Base-by-base conservation (phyloP, 2,888 invertebrate species). In the Dicyrtomina minuta region DNA sequence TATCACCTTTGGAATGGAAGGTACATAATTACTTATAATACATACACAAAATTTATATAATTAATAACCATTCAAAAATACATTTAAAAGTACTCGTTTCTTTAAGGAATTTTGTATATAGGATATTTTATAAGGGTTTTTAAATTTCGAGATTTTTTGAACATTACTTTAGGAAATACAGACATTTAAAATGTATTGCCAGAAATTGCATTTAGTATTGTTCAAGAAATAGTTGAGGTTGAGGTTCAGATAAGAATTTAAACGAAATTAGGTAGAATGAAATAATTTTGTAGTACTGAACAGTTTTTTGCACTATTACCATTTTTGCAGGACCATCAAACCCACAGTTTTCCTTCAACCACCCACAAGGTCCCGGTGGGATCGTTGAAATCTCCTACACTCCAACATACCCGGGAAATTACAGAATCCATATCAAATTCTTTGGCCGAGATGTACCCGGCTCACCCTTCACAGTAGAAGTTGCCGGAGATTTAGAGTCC, bases 1-100 rank as follows among this genome's bases (percentile, higher is more conserved):
- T 44, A 78, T 78, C 44, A 78, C 77, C 10, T 76, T 78, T 62
- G 76, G 72, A 2, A 73, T 76, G 46, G 77, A 77, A 75, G 77
- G 77, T 74, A 71, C 58, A 20, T 41, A n/a, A n/a, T n/a, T n/a
- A n/a, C n/a, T n/a, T n/a, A n/a, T n/a, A n/a, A n/a, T n/a, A 27
- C 10, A 26, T 8, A 20, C 43, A n/a, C n/a, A n/a, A n/a, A n/a
- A n/a, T n/a, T n/a, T n/a, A n/a, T n/a, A n/a, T n/a, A n/a, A n/a
- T n/a, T n/a, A n/a, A n/a, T n/a, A n/a, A n/a, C n/a, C n/a, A n/a
- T n/a, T n/a, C n/a, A n/a, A n/a, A n/a, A n/a, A n/a, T n/a, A n/a
- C n/a, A n/a, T n/a, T n/a, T n/a, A n/a, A n/a, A n/a, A n/a, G n/a
- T n/a, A n/a, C n/a, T n/a, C n/a, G n/a, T n/a, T n/a, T n/a, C n/a